Conservation (phyloP, 2,888 invertebrate species). For the Eulithis prunata region DNA sequence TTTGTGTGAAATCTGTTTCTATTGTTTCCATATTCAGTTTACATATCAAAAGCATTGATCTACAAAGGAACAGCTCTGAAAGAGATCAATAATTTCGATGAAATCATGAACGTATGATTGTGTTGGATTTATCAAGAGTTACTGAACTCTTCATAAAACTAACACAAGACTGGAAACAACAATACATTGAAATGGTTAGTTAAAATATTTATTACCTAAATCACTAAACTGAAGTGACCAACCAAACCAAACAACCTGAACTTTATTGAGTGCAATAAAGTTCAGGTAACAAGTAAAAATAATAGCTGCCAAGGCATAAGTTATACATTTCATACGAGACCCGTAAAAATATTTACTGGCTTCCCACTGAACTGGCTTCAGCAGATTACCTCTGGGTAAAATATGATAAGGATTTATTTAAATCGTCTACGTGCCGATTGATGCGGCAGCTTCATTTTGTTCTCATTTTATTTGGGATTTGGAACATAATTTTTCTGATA, state of each 20-base stretch:
- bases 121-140: not conserved
- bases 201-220: not conserved
- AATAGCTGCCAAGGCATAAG: not conserved
- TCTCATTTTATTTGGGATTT: slow-evolving; percentile 28
- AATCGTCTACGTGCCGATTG: slow-evolving; percentile 26
- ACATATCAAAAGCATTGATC: not conserved
- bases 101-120: not conserved
- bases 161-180: not conserved
- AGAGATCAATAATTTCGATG: not conserved
- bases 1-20: slow-evolving; percentile 21
- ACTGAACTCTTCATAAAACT: not conserved
- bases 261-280: not conserved
- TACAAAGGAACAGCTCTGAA: not conserved
- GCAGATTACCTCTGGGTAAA: slow-evolving; percentile 24
- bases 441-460: slow-evolving; percentile 20
- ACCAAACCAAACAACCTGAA: no score
- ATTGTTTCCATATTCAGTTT: slow-evolving; percentile 16
- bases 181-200: not conserved
- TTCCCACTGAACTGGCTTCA: slow-evolving; percentile 15
- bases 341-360: slow-evolving; percentile 12
- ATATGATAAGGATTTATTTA: slow-evolving; percentile 25
- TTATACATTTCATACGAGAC: slow-evolving; percentile 8
- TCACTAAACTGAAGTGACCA: not conserved
- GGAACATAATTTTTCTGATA: slow-evolving; percentile 17
- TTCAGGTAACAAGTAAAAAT: not conserved